phyloP scores from a whole-genome alignment of 1,140 invertebrate species.

The Dendrolimus punctatus region DNA sequence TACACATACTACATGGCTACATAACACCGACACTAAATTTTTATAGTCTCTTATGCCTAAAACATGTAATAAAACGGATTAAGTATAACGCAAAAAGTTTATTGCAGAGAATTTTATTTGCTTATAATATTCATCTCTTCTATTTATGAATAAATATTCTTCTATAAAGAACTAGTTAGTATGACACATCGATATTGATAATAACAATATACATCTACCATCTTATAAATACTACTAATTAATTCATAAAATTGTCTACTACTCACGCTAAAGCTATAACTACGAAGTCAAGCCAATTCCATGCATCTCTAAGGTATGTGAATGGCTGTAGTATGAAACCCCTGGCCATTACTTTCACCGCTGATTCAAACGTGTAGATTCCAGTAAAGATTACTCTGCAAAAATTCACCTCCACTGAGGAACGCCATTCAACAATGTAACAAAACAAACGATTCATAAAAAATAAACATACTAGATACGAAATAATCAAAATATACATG shows the following conservation, averaged over 20 bases:
- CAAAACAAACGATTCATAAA: slow-evolving; percentile 16
- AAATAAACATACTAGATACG: not conserved
- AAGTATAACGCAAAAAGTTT: not conserved
- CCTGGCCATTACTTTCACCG: slow-evolving; percentile 98
- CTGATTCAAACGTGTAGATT: slow-evolving; percentile 99
- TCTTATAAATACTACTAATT: slow-evolving; percentile 49
- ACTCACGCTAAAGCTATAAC: slow-evolving; percentile 99
- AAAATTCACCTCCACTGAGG: slow-evolving; percentile 72
- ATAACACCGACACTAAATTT: too few relatives aligned
- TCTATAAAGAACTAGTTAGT: slow-evolving; percentile 14
- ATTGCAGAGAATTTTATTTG: too few relatives aligned
- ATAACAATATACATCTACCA: slow-evolving; percentile 36
- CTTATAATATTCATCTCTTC: not conserved
- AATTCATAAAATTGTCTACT: slow-evolving; percentile 64
- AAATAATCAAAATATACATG: not conserved
- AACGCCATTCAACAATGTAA: slow-evolving; percentile 58
- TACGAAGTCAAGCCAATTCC: slow-evolving; percentile 99
- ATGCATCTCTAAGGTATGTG: slow-evolving; percentile 99
- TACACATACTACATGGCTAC: too few relatives aligned
- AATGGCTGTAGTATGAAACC: slow-evolving; percentile 99
- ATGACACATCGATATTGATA: slow-evolving; percentile 20
- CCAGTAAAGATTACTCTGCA: slow-evolving; percentile 99
- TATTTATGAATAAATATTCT: slow-evolving; percentile 10
- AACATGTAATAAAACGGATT: not conserved
- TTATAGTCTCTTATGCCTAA: too few relatives aligned